Base-by-base conservation (phyloP, 2,113 vertebrate genomes). In the Erpornis zantholeuca region DNA sequence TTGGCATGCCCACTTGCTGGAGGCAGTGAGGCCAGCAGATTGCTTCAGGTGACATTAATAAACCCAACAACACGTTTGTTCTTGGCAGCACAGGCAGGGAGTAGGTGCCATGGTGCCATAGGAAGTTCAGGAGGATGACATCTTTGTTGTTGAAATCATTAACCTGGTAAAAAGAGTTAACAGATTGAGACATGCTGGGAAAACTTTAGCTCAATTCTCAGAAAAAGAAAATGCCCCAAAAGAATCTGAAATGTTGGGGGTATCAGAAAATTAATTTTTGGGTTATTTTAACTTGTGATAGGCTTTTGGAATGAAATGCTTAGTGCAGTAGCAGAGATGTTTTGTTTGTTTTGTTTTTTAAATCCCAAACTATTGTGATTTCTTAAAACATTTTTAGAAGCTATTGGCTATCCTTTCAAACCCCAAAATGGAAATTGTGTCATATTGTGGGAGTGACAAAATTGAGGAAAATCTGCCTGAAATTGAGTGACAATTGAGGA, bases 31-130 rank as follows among this genome's bases (percentile, higher is more conserved):
- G 29, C 82, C 82, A 93, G 16, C 84, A 85, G 42, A 88, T 63
- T 85, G 70, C 90, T 94, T 86, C 93, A 92, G 90, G 96, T 96
- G 66, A 31, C 75, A 77, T 89, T 72, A 94, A 82, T 76, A 90
- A 94, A 96, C 66, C 50, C 36, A 85, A 69, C 36, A 85, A 7
- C 75, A 76, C 66, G 28, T 91, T 96, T 95, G 82, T 47, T 95
- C 61, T 82, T 97, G 93, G 94, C 93, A 95, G 81, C 38, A 38
- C 4, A 18, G 40, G 53, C 70, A 53, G 73, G 27, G 50, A 76
- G 33, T 33, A 72, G 47, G 59, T 80, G 94, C 93, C 84, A 66
- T 20, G 59, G 54, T 95, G 77, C 94, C 87, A 82, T 38, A 76
- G 86, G 89, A 94, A 83, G 69, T 57, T 94, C 50, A 42, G 66